A percentile compares a stretch with the other conserved stretches of the same genome.
phyloP scores from a whole-genome alignment of 1,140 invertebrate genomes.

The Heterodera schachtii region DNA sequence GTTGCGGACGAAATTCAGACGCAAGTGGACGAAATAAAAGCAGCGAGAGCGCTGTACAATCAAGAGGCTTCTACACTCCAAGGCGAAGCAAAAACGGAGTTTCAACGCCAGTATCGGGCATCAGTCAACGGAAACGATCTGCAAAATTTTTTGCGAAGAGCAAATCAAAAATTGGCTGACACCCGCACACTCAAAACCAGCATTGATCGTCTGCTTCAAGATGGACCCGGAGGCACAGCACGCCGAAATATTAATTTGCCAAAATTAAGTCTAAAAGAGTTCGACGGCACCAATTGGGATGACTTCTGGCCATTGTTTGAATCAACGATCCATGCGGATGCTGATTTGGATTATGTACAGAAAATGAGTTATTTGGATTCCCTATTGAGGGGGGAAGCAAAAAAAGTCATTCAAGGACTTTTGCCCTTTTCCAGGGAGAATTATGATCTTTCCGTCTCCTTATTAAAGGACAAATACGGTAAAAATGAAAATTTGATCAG shows the following conservation, averaged over 20 bases:
- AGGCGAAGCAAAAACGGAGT: not conserved
- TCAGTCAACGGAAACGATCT: not conserved
- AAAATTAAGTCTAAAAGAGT: conserved; percentile 75
- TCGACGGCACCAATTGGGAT: not conserved
- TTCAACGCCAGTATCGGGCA: not conserved
- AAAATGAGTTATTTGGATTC: conserved; percentile 12
- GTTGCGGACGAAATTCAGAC: not conserved
- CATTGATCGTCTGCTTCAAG: not conserved
- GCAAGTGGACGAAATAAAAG: not conserved
- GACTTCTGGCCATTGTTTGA: conserved; percentile 5
- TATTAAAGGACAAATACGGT: conserved; percentile 12
- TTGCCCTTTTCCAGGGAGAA: not conserved
- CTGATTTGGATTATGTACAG: not conserved
- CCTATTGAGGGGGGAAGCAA: not conserved
- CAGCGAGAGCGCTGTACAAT: not conserved
- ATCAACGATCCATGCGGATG: not conserved
- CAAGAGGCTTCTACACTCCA: not conserved
- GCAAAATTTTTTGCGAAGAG: not conserved
- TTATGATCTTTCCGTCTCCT: not conserved
- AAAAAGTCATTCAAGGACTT: conserved; percentile 12
- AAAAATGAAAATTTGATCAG: conserved; percentile 12
- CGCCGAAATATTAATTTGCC: conserved; percentile 71
- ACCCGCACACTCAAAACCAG: not conserved
- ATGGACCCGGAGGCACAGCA: not conserved
- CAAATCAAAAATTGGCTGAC: not conserved